phyloP scores from a whole-genome alignment of 2,888 invertebrate species.

The Cantharis nigra region DNA sequence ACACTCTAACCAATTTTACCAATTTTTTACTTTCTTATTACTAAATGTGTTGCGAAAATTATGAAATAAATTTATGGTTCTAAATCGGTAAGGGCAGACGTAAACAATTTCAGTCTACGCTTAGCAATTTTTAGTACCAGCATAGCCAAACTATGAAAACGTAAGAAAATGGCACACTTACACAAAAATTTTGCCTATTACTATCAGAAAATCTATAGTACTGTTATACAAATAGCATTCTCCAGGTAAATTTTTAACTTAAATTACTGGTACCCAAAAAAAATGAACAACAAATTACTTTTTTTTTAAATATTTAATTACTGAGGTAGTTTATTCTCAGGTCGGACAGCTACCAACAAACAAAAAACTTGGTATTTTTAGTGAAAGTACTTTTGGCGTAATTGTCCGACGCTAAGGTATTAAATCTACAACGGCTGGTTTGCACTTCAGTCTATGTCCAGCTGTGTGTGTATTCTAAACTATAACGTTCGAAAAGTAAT shows the following conservation, averaged over 20 bases:
- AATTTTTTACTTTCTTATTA: conserved; percentile 37
- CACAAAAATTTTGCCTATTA: conserved; percentile 47
- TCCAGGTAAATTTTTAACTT: conserved; percentile 44
- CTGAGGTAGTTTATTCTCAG: conserved; percentile 59
- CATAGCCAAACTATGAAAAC: conserved; percentile 36
- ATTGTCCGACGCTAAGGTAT: conserved; percentile 55
- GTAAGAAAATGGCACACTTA: conserved; percentile 57
- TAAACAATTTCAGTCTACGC: conserved; percentile 14
- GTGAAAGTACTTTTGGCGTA: background rate
- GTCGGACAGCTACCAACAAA: conserved; percentile 49
- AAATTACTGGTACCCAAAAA: conserved; percentile 47
- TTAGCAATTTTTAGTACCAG: background rate
- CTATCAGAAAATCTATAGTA: conserved; percentile 34
- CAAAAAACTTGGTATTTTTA: background rate
- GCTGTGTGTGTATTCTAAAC: conserved; percentile 52
- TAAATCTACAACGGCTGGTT: conserved; percentile 57
- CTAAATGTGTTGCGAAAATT: conserved; percentile 32
- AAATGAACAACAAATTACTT: conserved; percentile 55
- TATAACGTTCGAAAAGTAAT: conserved; percentile 47
- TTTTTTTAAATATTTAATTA: conserved; percentile 52
- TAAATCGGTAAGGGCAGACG: background rate
- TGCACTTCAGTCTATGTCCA: conserved; percentile 58
- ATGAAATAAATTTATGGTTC: conserved; percentile 26
- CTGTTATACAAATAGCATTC: conserved; percentile 56
- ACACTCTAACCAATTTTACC: conserved; percentile 45